A percentile compares a stretch with the other conserved stretches of the same genome.
These are phyloP conservation scores for Athalia rosae DNA, from an alignment of 2,888 invertebrate species.

Conservation along the genomic window DNA sequence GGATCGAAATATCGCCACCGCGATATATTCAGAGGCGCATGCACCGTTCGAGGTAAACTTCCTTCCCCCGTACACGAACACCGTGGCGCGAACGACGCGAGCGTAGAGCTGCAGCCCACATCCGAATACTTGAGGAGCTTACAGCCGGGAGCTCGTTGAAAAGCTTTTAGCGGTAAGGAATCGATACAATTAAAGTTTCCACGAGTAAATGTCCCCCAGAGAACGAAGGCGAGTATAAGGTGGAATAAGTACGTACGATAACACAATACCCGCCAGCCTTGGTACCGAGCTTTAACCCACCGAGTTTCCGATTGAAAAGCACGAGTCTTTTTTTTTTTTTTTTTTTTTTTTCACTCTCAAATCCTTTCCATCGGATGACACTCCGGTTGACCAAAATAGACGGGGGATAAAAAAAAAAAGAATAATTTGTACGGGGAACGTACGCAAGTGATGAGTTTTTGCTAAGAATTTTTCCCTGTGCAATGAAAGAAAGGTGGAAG, in stretches of 20 bases:
- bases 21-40: no score
- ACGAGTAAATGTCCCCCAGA: slow-evolving; percentile 33
- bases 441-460: no score
- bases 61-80: no score
- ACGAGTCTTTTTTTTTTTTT: neutral
- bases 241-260: neutral
- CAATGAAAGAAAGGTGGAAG: neutral
- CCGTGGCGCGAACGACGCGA: neutral
- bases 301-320: slow-evolving; percentile 38
- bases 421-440: no score
- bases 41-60: no score
- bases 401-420: no score
- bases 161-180: slow-evolving; percentile 40
- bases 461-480: no score
- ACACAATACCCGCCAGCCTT: slow-evolving; percentile 1
- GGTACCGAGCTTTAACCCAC: slow-evolving; percentile 24
- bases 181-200: slow-evolving; percentile 45
- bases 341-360: slow-evolving; percentile 11
- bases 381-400: no score
- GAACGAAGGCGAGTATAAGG: slow-evolving; percentile 11
- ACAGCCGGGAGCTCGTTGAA: slow-evolving; percentile 24
- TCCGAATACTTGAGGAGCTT: slow-evolving; percentile 17
- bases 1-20: no score
- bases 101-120: neutral
- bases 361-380: slow-evolving; percentile 1